Base-by-base conservation (phyloP, 2,888 invertebrate genomes). In the Venusia cambrica region DNA sequence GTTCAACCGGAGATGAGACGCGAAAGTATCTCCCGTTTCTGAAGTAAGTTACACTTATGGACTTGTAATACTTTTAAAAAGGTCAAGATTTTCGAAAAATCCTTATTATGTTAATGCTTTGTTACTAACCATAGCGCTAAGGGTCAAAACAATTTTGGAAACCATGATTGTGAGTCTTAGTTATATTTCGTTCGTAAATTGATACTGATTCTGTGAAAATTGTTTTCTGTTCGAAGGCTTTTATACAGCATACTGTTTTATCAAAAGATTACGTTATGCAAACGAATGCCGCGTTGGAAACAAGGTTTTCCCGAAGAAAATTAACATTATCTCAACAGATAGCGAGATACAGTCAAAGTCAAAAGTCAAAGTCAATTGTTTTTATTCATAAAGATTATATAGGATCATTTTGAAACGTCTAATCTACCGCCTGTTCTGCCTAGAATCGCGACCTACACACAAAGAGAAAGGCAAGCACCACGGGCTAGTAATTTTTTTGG, bases 261-360 rank as follows among this genome's bases (percentile, higher is more conserved):
- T 36, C 46, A 44, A 57, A 34, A 48, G 67, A 70, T 78, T 73
- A 71, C 4, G 49, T 46, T 41, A 49, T 51, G 54, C 43, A 57
- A 52, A 54, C 21, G 41, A 47, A 47, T 45, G 43, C 45, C n/a
- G 35, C 22, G 46, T 48, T 52, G 41, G 45, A 45, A 45, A 47
- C 54, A 50, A 57, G 83, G 83, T 74, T 81, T 83, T 83, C 62
- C 84, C 78, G 56, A 67, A 65, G 63, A 38, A 39, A n/a, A 45
- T 49, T 41, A 56, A 50, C 38, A 57, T 53, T 50, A 52, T 61
- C 59, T 44, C 63, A 67, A 62, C 39, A 62, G 77, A 77, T 77
- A 76, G 67, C 50, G 46, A 17, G 38, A 58, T 64, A 64, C 37
- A 51, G 59, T 54, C 38, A 47, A 57, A 59, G 63, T 19, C 17